Conservation (phyloP, 2,113 vertebrate genomes). For the Platichthys stellatus region DNA sequence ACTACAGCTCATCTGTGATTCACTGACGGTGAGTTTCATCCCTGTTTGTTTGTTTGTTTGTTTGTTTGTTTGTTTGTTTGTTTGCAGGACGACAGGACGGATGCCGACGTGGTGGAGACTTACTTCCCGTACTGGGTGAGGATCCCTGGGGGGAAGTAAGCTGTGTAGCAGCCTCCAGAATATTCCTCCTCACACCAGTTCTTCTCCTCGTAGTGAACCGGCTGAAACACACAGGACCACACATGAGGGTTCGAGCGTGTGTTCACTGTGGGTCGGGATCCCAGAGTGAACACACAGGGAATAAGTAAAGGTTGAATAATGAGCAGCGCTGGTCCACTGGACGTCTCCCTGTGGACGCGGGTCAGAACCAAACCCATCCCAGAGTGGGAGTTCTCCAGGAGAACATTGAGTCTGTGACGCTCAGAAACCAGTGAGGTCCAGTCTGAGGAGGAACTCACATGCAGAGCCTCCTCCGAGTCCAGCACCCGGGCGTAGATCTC, state of each 20-base stretch:
- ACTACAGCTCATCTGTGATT: too few species aligned
- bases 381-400: too few species aligned
- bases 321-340: too few species aligned
- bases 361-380: too few species aligned
- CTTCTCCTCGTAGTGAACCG: conserved; percentile 97
- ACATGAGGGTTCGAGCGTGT: not conserved
- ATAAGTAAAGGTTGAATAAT: too few species aligned
- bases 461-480: conserved; percentile 89
- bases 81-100: not conserved
- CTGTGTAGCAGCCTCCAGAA: conserved; percentile 96
- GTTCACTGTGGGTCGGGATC: too few species aligned
- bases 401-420: too few species aligned
- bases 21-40: not conserved
- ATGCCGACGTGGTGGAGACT: conserved; percentile 11
- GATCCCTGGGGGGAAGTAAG: conserved; percentile 94
- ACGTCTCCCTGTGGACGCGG: too few species aligned
- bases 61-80: not conserved
- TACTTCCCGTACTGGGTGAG: conserved; percentile 95
- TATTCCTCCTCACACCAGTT: conserved; percentile 99
- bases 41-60: not conserved
- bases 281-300: too few species aligned
- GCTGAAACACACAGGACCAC: conserved; percentile 73
- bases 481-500: conserved; percentile 93
- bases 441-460: conserved; percentile 83
- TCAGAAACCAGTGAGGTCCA: too few species aligned